Evolutionary conservation across 2,888 invertebrate species (phyloP).

Genomic region (Lordiphosa andalusiaca): DNA sequence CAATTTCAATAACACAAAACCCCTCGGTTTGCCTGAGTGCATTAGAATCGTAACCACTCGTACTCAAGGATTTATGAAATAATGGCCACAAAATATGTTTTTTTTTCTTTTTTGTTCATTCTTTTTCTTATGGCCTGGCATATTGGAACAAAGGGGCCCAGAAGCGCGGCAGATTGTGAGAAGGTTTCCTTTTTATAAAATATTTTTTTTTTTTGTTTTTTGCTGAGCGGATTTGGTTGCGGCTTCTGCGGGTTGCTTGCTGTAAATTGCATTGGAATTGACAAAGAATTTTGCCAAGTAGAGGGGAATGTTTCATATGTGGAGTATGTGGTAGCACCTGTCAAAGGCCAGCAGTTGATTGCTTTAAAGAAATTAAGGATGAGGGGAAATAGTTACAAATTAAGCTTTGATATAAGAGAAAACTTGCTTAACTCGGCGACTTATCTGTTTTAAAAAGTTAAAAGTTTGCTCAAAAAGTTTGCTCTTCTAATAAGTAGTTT

Average conservation of each 20-base stretch:
- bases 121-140: constrained; percentile 22
- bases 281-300: constrained; percentile 24
- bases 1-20: constrained; percentile 25
- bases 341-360: constrained; percentile 8
- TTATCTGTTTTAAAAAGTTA: too few relatives aligned
- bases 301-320: constrained; percentile 8
- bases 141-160: constrained; percentile 46
- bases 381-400: too few relatives aligned
- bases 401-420: neutral
- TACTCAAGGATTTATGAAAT: constrained; percentile 64
- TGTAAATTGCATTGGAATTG: constrained; percentile 46
- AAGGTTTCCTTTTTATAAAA: constrained; percentile 18
- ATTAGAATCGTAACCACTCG: constrained; percentile 61
- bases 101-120: constrained; percentile 42
- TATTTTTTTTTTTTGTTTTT: constrained; percentile 7
- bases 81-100: constrained; percentile 56
- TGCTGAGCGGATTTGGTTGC: constrained; percentile 46
- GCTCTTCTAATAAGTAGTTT: too few relatives aligned
- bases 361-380: neutral
- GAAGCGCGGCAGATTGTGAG: constrained; percentile 30
- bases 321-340: constrained; percentile 38
- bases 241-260: constrained; percentile 45
- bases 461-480: too few relatives aligned
- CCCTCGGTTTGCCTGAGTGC: constrained; percentile 63
- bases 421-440: too few relatives aligned